Evolutionary conservation across 2,888 invertebrate genomes (phyloP).

Genomic region (Arenicola marina): DNA sequence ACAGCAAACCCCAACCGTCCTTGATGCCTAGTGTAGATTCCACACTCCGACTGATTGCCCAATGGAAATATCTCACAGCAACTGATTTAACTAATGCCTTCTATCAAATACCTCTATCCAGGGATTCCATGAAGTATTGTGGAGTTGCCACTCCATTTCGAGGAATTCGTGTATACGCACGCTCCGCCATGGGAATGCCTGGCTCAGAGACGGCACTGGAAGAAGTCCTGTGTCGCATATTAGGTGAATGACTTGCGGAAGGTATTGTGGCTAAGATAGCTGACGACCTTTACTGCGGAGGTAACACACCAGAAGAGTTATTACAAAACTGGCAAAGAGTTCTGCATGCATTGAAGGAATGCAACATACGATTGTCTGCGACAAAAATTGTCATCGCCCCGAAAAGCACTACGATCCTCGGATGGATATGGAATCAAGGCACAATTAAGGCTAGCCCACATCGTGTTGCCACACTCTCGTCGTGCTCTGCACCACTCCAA

Average conservation of each 20-base stretch:
- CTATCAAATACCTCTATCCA: constrained; percentile 2
- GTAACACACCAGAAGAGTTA: constrained; percentile 11
- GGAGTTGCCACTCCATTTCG: constrained; percentile 14
- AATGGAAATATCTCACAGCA: background rate
- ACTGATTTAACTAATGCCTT: constrained; percentile 1
- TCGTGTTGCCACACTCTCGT: constrained; percentile 9
- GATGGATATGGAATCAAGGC: constrained; percentile 10
- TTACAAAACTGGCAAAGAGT: constrained; percentile 23
- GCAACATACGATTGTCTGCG: background rate
- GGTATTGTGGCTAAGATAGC: constrained; percentile 24
- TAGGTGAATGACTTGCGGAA: constrained; percentile 28
- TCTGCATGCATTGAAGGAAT: constrained; percentile 20
- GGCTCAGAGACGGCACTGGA: constrained; percentile 28
- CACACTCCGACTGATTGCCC: background rate
- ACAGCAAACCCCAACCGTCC: constrained; percentile 9
- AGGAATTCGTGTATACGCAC: constrained; percentile 18
- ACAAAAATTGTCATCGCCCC: constrained; percentile 4
- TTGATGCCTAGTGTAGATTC: background rate
- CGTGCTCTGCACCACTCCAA: background rate
- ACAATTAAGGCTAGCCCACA: constrained; percentile 8
- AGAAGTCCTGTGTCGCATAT: constrained; percentile 25
- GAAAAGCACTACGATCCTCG: background rate
- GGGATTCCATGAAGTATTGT: constrained; percentile 15
- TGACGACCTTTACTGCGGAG: constrained; percentile 16
- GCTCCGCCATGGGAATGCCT: constrained; percentile 33